Evolutionary conservation across 2,113 vertebrate genomes (phyloP), one percentile per base, ranked within the genome.

Genomic region (Pachyramphus minor): DNA sequence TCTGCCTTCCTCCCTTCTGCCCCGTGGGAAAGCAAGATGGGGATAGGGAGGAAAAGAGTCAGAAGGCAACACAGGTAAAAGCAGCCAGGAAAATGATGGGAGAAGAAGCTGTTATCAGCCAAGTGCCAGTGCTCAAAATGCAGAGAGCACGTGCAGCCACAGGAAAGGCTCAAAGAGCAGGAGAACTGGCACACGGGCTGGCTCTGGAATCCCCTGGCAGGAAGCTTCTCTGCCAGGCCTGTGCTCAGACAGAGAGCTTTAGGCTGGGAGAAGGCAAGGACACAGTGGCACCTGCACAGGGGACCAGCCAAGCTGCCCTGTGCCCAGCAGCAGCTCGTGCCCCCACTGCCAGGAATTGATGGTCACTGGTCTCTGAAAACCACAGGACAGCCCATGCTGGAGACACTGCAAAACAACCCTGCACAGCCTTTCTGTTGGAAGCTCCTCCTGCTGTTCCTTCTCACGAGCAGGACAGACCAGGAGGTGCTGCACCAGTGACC

Each of bases 101-200:
- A 85, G 62, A 53, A 45, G 71, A 33, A 56, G 63, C 41, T 37
- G 16, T 31, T 55, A 45, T 47, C 63, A 80, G 42, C 28, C 47
- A 76, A 67, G 58, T 20, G 75, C 17, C 31, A 16, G 67, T 12
- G n/a, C 22, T 76, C 52, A 68, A 72, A 80, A 39, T 30, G 19
- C 53, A 73, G 27, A 0, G 1, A 89, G 62, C 35, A 20, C 21
- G 14, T 39, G 72, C 25, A 79, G 60, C 25, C 0, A 2, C 71
- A 81, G 25, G 22, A 55, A 68, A 11, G 53, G 31, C 25, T 68
- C n/a, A 33, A 5, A 4, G 7, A 84, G 30, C 33, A 72, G 33
- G 20, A 69, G 9, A 72, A 69, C 0, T 0, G 42, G 62, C 42
- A 74, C 11, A 15, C 0, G 4, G 67, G 37, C 47, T 42, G 44